Conservation (phyloP, 2,888 invertebrate species). For the Agrochola macilenta region DNA sequence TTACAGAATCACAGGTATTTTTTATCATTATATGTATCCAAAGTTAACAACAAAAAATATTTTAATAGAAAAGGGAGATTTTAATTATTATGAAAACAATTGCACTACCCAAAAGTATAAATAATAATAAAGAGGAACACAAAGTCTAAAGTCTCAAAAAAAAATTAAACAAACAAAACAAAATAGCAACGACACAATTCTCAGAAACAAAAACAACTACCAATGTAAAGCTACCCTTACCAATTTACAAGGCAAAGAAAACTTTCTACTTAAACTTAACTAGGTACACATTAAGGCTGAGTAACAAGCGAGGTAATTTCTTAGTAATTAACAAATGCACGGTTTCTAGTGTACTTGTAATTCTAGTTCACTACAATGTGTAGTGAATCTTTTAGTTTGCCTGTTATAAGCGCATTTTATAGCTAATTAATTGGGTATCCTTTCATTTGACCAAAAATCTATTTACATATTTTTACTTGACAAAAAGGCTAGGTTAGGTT, state of each 20-base stretch:
- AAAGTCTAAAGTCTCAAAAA: background rate
- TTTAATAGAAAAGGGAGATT: too few relatives aligned
- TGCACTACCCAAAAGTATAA: background rate
- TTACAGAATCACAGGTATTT: background rate
- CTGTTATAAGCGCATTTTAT: conserved; percentile 26
- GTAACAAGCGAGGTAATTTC: conserved; percentile 61
- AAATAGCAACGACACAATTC: background rate
- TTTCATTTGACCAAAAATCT: too few relatives aligned
- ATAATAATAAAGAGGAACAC: background rate
- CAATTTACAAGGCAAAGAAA: conserved; percentile 53
- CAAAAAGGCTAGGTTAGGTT: too few relatives aligned
- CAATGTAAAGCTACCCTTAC: conserved; percentile 33
- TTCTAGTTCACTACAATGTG: background rate
- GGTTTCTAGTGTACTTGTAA: conserved; percentile 51
- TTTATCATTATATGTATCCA: background rate
- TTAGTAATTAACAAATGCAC: conserved; percentile 71
- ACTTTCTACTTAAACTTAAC: conserved; percentile 61
- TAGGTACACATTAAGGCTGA: conserved; percentile 55
- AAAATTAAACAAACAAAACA: background rate
- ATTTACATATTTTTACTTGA: too few relatives aligned
- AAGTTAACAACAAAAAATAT: background rate
- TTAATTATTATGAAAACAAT: background rate
- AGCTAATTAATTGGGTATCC: conserved; percentile 27
- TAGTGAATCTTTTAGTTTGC: conserved; percentile 33
- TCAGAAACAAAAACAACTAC: background rate